Evolutionary conservation across 2,113 vertebrate species (phyloP), one percentile per base, ranked within the genome.

Genomic region (Coptodon bakossiorum): DNA sequence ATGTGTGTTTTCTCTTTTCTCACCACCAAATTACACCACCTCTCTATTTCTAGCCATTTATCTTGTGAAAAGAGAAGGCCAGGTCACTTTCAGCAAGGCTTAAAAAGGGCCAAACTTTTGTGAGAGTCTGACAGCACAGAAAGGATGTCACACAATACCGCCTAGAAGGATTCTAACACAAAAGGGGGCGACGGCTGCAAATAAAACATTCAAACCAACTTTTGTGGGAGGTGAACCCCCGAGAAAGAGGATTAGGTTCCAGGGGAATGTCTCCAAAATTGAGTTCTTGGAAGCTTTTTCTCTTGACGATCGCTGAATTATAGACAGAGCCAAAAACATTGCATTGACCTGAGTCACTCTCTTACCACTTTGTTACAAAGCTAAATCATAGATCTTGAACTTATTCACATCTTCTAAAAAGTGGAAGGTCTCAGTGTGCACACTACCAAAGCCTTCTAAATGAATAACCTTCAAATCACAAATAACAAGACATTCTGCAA

Each of bases 111-210:
- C 80, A 86, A 88, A 91, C 88, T 84, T 90, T 91, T 94, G 93
- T 93, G 88, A 88, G 89, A 82, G 85, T 88, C 38, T 82, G 85
- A 87, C 86, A 88, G 87, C 84, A 40, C 83, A 94, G 87, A 94
- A 93, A 92, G 92, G 90, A 92, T 92, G 88, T 93, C 93, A 94
- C 89, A 95, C 93, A 95, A 95, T 93, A 91, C 91, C 7, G 86
- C 86, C 91, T 87, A 19, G 83, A 90, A 92, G 91, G 82, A 85
- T 83, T 92, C 87, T 17, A 50, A 73, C 86, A 95, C 94, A 95
- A 95, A 95, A 94, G 94, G 94, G 90, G 94, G 93, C 91, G 89
- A 94, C 84, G 54, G 90, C 89, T 88, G 93, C 91, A 91, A 92
- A 92, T 94, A 92, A 92, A 91, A 94, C 92, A 90, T 94, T 94